Evolutionary conservation across 1,140 invertebrate species (phyloP).

Genomic region (Lepidurus packardi): DNA sequence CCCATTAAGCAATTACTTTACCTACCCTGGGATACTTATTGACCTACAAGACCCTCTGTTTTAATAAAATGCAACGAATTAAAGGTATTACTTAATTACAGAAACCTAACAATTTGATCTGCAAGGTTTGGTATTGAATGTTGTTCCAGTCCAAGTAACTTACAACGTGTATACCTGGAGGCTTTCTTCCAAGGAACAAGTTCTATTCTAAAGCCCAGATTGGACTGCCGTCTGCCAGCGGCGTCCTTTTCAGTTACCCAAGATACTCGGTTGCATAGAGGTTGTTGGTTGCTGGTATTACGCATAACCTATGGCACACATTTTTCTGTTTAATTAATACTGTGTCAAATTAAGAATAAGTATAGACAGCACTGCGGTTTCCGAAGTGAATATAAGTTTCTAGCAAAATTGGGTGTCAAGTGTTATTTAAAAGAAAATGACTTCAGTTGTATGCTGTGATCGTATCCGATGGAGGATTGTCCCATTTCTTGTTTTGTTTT

Average conservation of each 20-base stretch:
- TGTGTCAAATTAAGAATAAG: no score
- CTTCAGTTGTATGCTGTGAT: background rate
- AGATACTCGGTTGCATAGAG: background rate
- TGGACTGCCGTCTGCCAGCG: background rate
- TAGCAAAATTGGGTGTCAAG: background rate
- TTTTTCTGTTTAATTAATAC: background rate
- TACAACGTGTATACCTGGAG: background rate
- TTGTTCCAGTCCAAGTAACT: background rate
- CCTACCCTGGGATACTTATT: no score
- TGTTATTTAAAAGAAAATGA: background rate
- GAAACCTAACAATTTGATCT: no score
- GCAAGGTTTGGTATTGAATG: background rate
- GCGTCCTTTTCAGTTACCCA: background rate
- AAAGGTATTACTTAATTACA: no score
- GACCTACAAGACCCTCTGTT: no score
- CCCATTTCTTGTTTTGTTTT: constrained; percentile 32
- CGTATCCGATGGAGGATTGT: constrained; percentile 31
- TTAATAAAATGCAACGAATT: no score
- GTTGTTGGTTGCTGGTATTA: background rate
- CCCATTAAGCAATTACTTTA: no score
- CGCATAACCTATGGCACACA: background rate
- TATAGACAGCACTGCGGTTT: no score
- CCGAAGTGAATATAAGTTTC: no score
- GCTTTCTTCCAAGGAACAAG: background rate
- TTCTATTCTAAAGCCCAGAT: background rate